These are phyloP conservation scores for Panthera leo DNA, from an alignment of 2,113 vertebrate genomes.

Conservation along the genomic window DNA sequence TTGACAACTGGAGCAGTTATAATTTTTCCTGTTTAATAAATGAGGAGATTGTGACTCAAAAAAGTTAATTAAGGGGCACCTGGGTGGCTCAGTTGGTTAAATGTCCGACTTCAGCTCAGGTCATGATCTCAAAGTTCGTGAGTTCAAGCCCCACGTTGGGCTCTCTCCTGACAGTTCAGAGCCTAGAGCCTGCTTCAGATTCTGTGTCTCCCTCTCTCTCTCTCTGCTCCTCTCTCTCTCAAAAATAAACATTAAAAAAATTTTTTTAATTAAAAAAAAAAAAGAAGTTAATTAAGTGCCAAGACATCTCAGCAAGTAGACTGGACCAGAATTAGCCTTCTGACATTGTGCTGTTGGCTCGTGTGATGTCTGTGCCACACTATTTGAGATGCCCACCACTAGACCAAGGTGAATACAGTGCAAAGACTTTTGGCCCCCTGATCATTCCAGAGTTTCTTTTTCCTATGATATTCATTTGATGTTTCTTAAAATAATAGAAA, in stretches of 20 bases:
- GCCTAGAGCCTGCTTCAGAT: too few relatives aligned
- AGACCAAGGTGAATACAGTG: not conserved
- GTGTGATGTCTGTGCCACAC: not conserved
- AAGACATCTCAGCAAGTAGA: not conserved
- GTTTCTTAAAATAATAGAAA: not conserved
- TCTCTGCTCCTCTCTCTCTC: too few relatives aligned
- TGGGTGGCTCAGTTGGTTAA: too few relatives aligned
- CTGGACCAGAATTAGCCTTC: not conserved
- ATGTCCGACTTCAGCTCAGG: too few relatives aligned
- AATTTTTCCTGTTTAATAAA: not conserved
- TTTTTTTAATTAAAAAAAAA: too few relatives aligned
- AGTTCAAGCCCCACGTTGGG: too few relatives aligned
- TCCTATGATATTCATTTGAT: not conserved
- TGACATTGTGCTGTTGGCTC: not conserved
- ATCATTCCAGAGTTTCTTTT: not conserved
- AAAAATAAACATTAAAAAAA: too few relatives aligned
- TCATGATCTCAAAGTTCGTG: too few relatives aligned
- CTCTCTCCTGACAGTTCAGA: too few relatives aligned
- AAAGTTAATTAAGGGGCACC: not conserved
- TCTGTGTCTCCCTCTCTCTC: too few relatives aligned
- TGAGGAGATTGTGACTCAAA: not conserved
- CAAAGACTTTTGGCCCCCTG: not conserved
- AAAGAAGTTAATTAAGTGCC: not conserved
- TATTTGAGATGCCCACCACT: not conserved
- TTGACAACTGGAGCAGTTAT: not conserved